phyloP scores from a whole-genome alignment of 2,888 invertebrate species.

The Brachypalpus laphriformis region DNA sequence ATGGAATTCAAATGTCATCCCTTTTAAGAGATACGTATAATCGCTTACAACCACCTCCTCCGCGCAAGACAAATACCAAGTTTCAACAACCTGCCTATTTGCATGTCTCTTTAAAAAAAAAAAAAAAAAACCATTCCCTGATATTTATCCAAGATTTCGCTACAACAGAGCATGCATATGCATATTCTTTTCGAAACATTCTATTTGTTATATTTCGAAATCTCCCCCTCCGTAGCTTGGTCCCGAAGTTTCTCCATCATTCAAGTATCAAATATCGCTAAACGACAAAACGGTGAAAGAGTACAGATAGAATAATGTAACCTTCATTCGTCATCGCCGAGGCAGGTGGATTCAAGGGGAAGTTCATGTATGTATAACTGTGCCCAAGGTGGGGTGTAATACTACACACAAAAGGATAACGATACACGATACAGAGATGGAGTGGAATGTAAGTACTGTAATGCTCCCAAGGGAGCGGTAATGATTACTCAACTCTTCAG shows the following conservation, averaged over 20 bases:
- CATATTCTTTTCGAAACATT: conserved; percentile 18
- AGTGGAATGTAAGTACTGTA: conserved; percentile 1
- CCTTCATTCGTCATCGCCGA: conserved; percentile 27
- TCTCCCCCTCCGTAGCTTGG: too few species aligned
- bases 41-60: neutral
- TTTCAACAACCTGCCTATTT: conserved; percentile 52
- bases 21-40: conserved; percentile 15
- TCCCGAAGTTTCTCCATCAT: conserved; percentile 11
- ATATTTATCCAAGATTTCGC: conserved; percentile 25
- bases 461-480: neutral
- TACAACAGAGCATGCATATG: conserved; percentile 39
- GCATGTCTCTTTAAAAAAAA: conserved; percentile 45
- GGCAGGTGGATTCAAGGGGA: neutral
- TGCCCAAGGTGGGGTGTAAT: conserved; percentile 9
- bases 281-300: neutral
- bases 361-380: neutral
- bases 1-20: conserved; percentile 49
- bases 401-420: conserved; percentile 17
- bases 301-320: conserved; percentile 1
- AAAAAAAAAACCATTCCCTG: conserved; percentile 39
- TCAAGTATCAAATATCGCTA: conserved; percentile 29
- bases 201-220: conserved; percentile 21
- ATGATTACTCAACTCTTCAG: conserved; percentile 22
- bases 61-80: conserved; percentile 46
- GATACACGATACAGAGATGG: neutral